Base-by-base conservation (phyloP, 1,140 invertebrate genomes). In the Oreohelix idahoensis region DNA sequence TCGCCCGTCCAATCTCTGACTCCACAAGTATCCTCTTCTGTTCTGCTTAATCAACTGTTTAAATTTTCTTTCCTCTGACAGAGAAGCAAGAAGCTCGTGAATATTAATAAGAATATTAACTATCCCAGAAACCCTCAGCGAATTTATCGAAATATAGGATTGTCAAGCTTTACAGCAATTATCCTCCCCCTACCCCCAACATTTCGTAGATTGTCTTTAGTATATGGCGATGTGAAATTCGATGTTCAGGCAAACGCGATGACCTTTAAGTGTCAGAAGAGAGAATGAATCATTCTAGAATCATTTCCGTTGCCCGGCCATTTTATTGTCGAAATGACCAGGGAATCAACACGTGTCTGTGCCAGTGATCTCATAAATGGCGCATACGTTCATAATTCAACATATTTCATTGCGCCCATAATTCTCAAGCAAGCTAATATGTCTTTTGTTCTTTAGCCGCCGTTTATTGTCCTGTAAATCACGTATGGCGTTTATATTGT, bases 281-380 rank as follows among this genome's bases (percentile, higher is more conserved):
- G 63, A 66, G 63, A 15, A 66, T 66, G 63, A 66, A 66, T 66
- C 63, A 66, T 66, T 32, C 63, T 32, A 8, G 63, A 66, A 66
- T 66, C 63, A 66, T 66, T 66, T 66, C 63, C 63, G 29, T 32
- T 66, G n/a, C n/a, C 63, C n/a, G 63, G n/a, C 29, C 63, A 66
- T 66, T 66, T 66, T 66, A 66, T 66, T 66, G 63, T 32, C 11
- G 29, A 5, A 2, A 66, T 35, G n/a, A 66, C 63, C 29, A 29
- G n/a, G 63, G 63, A 66, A 35, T 66, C 63, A 29, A 29, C 63
- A 66, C 29, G 29, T 66, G 63, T 29, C n/a, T 66, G 29, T 11
- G 29, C n/a, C 1, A 11, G 11, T 32, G n/a, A 66, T 66, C n/a
- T 66, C 63, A 35, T 29, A 29, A 66, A 66, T 8, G 5, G 5